Conservation (phyloP, 2,888 invertebrate species). For the Drosophila neonasuta region DNA sequence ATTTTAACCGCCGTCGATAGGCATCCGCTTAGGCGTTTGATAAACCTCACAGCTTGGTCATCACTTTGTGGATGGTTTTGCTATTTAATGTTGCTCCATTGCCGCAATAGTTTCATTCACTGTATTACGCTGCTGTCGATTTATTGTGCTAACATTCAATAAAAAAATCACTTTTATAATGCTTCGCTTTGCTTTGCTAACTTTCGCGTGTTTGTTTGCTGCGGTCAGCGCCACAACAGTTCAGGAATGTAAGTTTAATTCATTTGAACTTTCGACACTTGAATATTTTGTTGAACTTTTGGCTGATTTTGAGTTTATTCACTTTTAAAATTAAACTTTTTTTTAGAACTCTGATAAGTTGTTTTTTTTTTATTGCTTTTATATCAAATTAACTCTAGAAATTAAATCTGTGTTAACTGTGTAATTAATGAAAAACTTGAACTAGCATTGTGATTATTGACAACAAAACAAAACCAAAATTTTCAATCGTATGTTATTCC, state of each 20-base stretch:
- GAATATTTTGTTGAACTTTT: neutral
- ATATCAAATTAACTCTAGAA: too few species aligned
- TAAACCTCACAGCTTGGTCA: conserved; percentile 58
- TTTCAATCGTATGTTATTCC: neutral
- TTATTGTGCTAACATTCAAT: neutral
- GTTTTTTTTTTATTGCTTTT: too few species aligned
- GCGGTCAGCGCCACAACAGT: conserved; percentile 45
- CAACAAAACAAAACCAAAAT: too few species aligned
- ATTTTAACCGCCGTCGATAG: conserved; percentile 41
- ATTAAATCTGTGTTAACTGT: too few species aligned
- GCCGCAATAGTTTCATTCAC: conserved; percentile 55
- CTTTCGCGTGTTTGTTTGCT: conserved; percentile 37
- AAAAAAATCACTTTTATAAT: conserved; percentile 33
- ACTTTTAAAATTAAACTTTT: too few species aligned
- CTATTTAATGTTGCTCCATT: conserved; percentile 58
- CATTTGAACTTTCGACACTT: neutral
- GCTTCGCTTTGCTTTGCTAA: conserved; percentile 49
- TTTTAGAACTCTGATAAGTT: too few species aligned
- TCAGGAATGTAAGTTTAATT: conserved; percentile 60
- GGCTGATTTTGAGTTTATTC: too few species aligned
- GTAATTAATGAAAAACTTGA: too few species aligned
- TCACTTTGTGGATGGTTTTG: conserved; percentile 29
- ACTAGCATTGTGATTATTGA: too few species aligned
- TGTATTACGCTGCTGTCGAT: conserved; percentile 34
- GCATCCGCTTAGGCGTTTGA: conserved; percentile 46